Conservation (phyloP, 2,797 vertebrate species). For the Petrocephalus sullivani region DNA sequence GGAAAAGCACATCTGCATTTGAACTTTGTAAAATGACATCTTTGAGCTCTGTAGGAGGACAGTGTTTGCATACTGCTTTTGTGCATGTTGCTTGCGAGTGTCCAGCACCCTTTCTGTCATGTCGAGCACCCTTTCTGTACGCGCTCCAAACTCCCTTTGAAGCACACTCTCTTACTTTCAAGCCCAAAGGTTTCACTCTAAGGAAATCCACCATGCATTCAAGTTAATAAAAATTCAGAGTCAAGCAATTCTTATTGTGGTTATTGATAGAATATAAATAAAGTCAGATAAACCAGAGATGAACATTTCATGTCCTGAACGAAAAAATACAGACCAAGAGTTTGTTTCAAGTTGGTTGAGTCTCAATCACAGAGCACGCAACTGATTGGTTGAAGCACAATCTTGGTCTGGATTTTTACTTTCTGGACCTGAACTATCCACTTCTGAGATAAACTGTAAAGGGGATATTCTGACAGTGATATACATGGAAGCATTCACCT, state of each 20-base stretch:
- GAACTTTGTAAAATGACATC: constrained; percentile 16
- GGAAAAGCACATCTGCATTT: constrained; percentile 1
- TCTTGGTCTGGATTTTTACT: neutral
- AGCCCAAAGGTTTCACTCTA: neutral
- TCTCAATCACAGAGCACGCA: neutral
- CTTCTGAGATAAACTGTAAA: neutral
- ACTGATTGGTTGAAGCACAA: neutral
- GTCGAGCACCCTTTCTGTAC: neutral
- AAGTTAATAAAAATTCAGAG: neutral
- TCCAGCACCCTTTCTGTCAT: neutral
- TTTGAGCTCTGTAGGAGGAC: constrained; percentile 8
- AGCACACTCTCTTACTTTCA: neutral
- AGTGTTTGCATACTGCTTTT: constrained; percentile 21
- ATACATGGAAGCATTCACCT: neutral
- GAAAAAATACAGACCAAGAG: neutral
- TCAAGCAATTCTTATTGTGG: neutral
- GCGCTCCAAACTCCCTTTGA: neutral
- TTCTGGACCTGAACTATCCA: neutral
- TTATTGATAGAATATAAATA: neutral
- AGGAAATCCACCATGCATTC: neutral
- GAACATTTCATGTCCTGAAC: neutral
- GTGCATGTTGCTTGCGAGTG: neutral
- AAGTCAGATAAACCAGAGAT: neutral
- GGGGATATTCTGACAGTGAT: neutral
- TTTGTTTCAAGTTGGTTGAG: neutral